These are phyloP conservation scores for Platanista minor DNA, from an alignment of 2,113 vertebrate species.

Conservation along the genomic window DNA sequence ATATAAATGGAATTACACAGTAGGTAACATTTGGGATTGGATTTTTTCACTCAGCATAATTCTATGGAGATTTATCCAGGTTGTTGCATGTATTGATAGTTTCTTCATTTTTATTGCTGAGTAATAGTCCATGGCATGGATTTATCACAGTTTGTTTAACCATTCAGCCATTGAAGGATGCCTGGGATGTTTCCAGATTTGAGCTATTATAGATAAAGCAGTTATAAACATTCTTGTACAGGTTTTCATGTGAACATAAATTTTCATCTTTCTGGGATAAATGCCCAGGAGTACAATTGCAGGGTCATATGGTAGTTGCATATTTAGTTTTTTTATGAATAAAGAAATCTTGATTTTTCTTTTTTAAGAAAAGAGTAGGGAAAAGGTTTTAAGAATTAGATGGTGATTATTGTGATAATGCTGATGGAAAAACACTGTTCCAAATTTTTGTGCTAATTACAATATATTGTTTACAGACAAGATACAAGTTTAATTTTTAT, in stretches of 20 bases:
- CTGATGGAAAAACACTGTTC: neutral
- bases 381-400: neutral
- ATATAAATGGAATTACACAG: neutral
- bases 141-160: neutral
- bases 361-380: neutral
- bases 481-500: neutral
- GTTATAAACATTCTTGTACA: neutral
- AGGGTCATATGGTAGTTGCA: neutral
- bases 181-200: neutral
- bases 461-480: neutral
- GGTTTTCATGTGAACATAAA: neutral
- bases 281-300: neutral
- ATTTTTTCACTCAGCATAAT: neutral
- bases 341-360: neutral
- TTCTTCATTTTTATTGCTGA: neutral
- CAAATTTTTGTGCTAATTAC: neutral
- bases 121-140: neutral
- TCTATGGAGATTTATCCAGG: neutral
- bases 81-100: neutral
- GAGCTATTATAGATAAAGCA: neutral
- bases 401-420: neutral
- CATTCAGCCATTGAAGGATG: neutral
- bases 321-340: neutral
- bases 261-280: neutral
- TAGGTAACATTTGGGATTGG: neutral